Evolutionary conservation across 2,113 vertebrate species (phyloP).

Genomic region (Coracopsis vasa): DNA sequence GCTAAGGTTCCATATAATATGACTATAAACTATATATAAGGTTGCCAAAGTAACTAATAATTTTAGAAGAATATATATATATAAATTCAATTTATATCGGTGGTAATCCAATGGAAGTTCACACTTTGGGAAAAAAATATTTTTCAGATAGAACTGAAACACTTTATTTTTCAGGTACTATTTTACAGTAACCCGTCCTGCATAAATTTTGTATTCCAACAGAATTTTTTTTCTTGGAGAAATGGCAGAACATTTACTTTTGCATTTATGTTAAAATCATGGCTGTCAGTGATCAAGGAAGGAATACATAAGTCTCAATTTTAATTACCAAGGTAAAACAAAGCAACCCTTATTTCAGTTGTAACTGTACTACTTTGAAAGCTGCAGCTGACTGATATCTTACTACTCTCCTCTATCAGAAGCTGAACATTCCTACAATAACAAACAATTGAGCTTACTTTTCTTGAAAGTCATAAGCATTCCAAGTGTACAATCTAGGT

Average conservation of each 20-base stretch:
- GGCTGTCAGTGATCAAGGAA: neutral
- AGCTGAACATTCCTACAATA: slow-evolving; percentile 57
- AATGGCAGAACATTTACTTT: neutral
- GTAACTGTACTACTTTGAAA: neutral
- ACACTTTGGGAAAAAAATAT: neutral
- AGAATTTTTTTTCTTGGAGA: neutral
- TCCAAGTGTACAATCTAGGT: slow-evolving; percentile 52
- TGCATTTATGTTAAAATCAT: slow-evolving; percentile 20
- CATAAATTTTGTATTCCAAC: neutral
- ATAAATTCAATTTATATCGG: neutral
- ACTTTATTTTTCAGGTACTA: neutral
- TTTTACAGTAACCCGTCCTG: neutral
- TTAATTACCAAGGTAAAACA: slow-evolving; percentile 42
- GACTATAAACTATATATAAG: neutral
- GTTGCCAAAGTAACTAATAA: neutral
- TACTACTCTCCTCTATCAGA: neutral
- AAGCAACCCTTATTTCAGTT: neutral
- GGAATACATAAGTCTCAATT: slow-evolving; percentile 26
- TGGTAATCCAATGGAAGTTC: neutral
- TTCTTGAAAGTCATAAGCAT: slow-evolving; percentile 57
- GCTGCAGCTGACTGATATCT: slow-evolving; percentile 47
- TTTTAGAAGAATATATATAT: neutral
- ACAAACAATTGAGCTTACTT: slow-evolving; percentile 55
- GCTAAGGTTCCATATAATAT: neutral
- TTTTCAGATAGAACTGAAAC: neutral